phyloP scores from a whole-genome alignment of 2,113 vertebrate genomes.

The Suncus etruscus region DNA sequence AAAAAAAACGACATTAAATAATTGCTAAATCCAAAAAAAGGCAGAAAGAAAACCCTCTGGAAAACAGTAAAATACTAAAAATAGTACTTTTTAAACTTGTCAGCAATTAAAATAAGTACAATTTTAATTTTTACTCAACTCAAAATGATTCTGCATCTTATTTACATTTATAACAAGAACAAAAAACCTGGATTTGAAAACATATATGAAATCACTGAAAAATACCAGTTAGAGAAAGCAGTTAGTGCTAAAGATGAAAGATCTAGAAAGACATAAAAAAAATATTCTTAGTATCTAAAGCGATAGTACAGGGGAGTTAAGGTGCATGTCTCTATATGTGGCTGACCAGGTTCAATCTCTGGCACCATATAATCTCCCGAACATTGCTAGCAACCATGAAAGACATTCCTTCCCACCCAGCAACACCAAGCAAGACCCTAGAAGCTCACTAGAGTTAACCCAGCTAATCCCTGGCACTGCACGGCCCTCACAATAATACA shows the following conservation, averaged over 20 bases:
- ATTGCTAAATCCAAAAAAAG: neutral
- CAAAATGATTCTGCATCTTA: neutral
- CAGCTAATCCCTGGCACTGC: too few species aligned
- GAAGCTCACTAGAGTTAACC: too few species aligned
- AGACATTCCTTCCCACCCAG: too few species aligned
- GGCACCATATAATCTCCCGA: too few species aligned
- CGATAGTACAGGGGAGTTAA: too few species aligned
- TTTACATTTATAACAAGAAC: slow-evolving; percentile 28
- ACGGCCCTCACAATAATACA: too few species aligned
- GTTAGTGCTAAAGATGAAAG: neutral
- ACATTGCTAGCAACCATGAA: too few species aligned
- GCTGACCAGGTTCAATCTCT: too few species aligned
- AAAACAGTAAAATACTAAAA: too few species aligned
- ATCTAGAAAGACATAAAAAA: slow-evolving; percentile 11
- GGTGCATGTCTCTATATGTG: too few species aligned
- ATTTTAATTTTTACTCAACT: slow-evolving; percentile 9
- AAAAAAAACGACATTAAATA: neutral
- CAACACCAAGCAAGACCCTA: too few species aligned
- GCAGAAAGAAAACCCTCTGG: neutral
- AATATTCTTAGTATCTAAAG: neutral
- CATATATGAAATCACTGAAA: neutral
- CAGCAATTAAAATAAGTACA: neutral
- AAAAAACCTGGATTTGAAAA: neutral
- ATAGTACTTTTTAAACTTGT: neutral
- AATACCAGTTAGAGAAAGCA: slow-evolving; percentile 37